Conservation (phyloP, 2,888 invertebrate genomes). For the Drosophila anomalata region DNA sequence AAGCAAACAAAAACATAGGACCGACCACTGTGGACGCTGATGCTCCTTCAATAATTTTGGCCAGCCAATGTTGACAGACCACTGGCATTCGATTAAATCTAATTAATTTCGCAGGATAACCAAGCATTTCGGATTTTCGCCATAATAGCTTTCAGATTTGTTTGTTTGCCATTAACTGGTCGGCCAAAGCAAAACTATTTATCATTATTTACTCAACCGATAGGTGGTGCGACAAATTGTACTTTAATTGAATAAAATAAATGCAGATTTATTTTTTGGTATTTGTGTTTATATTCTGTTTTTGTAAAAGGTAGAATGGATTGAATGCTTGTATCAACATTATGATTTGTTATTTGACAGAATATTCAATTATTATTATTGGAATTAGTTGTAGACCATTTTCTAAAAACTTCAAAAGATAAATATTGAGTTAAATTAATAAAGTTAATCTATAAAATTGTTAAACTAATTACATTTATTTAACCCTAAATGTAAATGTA, state of each 20-base stretch:
- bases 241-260: constrained; percentile 8
- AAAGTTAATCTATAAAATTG: background rate
- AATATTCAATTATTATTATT: too few relatives aligned
- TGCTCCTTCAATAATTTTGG: constrained; percentile 51
- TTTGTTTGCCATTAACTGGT: constrained; percentile 36
- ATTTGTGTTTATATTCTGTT: background rate
- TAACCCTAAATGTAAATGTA: background rate
- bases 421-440: too few relatives aligned
- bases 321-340: background rate
- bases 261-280: background rate
- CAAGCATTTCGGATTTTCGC: constrained; percentile 1
- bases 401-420: too few relatives aligned
- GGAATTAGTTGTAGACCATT: too few relatives aligned
- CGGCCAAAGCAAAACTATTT: constrained; percentile 19
- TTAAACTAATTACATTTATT: background rate
- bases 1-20: background rate
- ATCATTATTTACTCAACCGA: constrained; percentile 15
- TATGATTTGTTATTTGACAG: background rate
- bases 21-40: background rate
- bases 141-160: constrained; percentile 47
- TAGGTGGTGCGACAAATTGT: constrained; percentile 10
- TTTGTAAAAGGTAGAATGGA: background rate
- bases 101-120: constrained; percentile 64
- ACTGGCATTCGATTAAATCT: constrained; percentile 67
- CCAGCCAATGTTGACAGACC: constrained; percentile 69